Evolutionary conservation across 2,797 vertebrate genomes (phyloP).

Genomic region (Artibeus lituratus): DNA sequence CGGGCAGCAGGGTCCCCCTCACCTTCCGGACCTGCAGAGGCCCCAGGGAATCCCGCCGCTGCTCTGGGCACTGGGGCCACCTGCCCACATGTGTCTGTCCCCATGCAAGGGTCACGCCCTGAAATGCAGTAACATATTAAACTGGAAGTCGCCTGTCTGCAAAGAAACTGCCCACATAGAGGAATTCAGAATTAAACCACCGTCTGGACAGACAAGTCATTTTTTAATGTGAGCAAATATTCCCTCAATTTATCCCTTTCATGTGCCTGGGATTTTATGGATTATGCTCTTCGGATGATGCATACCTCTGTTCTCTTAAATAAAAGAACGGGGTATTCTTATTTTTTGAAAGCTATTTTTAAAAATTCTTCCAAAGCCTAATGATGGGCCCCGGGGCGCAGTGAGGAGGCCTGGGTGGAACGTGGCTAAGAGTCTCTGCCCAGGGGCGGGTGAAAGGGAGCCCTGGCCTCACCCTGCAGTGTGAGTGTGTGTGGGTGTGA

Average conservation of each 20-base stretch:
- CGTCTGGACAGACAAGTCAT: accelerated
- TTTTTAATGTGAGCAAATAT: background rate
- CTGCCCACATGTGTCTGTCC: accelerated
- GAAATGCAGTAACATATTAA: background rate
- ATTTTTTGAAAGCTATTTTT: background rate
- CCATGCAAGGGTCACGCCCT: background rate
- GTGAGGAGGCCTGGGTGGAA: background rate
- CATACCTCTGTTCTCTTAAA: background rate
- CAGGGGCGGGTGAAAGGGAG: background rate
- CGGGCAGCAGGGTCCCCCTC: too few relatives aligned
- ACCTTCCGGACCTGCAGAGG: too few relatives aligned
- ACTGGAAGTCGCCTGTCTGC: background rate
- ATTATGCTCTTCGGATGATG: background rate
- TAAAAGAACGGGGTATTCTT: background rate
- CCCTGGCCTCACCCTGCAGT: background rate
- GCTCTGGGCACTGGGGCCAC: background rate
- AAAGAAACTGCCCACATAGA: background rate
- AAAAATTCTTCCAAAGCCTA: background rate
- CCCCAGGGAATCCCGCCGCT: background rate
- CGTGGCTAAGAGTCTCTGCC: too few relatives aligned
- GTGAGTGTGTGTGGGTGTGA: too few relatives aligned
- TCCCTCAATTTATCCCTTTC: too few relatives aligned
- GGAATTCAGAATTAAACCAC: background rate
- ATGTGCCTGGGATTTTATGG: background rate
- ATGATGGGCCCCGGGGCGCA: background rate